Evolutionary conservation across 64 coral and sea anemone species (phyloP).

Genomic region (Orbicella faveolata): DNA sequence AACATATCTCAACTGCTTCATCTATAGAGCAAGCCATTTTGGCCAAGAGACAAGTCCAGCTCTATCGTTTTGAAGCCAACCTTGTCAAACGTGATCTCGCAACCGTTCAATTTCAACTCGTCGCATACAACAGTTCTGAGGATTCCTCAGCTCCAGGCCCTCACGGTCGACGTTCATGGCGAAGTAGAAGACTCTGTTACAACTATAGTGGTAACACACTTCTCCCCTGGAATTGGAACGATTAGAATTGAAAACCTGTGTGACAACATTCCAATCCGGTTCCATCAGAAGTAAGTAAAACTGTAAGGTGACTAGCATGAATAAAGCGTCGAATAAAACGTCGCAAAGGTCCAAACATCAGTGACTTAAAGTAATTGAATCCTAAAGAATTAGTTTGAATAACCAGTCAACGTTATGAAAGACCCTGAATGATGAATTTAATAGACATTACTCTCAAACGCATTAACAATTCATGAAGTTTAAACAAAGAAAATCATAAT

Average conservation of each 20-base stretch:
- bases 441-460: too few relatives aligned
- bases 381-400: too few relatives aligned
- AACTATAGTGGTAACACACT: conserved; percentile 83
- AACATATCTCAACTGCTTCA: not conserved
- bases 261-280: conserved; percentile 70
- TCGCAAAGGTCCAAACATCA: too few relatives aligned
- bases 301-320: too few relatives aligned
- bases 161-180: conserved; percentile 77
- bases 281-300: conserved; percentile 73
- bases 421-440: too few relatives aligned
- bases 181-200: conserved; percentile 79
- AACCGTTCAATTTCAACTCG: conserved; percentile 54
- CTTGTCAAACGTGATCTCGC: conserved; percentile 67
- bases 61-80: conserved; percentile 78
- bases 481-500: too few relatives aligned
- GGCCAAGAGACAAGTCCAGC: conserved; percentile 72
- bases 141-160: conserved; percentile 67
- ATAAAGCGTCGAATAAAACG: too few relatives aligned
- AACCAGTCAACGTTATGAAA: too few relatives aligned
- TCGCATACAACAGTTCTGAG: conserved; percentile 79
- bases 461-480: too few relatives aligned
- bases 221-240: conserved; percentile 68
- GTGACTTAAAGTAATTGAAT: too few relatives aligned
- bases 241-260: conserved; percentile 93
- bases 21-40: conserved; percentile 78